phyloP scores from a whole-genome alignment of 2,797 vertebrate genomes.

The Petrocephalus sullivani region DNA sequence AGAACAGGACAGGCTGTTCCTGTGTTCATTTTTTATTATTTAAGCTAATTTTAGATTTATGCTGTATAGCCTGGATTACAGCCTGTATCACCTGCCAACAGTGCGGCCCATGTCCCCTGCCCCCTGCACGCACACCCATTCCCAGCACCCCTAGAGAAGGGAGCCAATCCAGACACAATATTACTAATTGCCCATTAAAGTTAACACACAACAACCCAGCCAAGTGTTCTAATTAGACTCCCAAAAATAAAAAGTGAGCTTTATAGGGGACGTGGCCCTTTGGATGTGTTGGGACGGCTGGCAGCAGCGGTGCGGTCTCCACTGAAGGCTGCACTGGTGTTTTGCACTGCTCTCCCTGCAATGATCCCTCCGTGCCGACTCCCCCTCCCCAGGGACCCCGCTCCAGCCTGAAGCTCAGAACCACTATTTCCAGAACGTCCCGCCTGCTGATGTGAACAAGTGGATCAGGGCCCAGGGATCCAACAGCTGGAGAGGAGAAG shows the following conservation, averaged over 20 bases:
- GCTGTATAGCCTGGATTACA: constrained; percentile 10
- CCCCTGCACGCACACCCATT: constrained; percentile 11
- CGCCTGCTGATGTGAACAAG: not conserved
- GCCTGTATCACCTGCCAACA: constrained; percentile 26
- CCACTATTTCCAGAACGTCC: not conserved
- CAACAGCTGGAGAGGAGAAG: not conserved
- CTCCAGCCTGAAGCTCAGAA: not conserved
- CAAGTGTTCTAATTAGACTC: constrained; percentile 48
- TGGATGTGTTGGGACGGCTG: constrained; percentile 18
- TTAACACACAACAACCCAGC: constrained; percentile 48
- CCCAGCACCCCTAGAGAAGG: constrained; percentile 27
- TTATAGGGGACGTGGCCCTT: constrained; percentile 17
- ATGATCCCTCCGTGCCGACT: not conserved
- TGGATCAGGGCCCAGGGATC: not conserved
- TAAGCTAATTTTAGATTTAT: constrained; percentile 17
- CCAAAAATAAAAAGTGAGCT: constrained; percentile 34
- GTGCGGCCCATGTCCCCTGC: constrained; percentile 26
- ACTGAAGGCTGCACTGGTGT: not conserved
- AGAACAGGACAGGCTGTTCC: constrained; percentile 12
- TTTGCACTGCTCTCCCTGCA: constrained; percentile 7
- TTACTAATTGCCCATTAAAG: constrained; percentile 51
- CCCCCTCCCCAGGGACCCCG: not conserved
- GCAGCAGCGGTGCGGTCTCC: constrained; percentile 10
- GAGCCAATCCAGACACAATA: constrained; percentile 38
- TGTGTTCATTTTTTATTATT: not conserved